Conservation (phyloP, 2,113 vertebrate species). For the Lasiurus borealis region DNA sequence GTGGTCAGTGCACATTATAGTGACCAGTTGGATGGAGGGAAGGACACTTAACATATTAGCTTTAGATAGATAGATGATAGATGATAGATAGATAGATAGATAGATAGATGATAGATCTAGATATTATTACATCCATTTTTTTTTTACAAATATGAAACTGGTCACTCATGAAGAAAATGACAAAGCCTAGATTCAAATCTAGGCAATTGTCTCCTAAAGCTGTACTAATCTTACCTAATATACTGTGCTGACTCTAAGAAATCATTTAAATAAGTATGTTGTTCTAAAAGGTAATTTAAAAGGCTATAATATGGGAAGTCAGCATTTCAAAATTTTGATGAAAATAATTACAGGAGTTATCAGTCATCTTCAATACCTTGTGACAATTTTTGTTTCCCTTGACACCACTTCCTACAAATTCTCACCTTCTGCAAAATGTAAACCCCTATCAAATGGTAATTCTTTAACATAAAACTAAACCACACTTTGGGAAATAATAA, state of each 20-base stretch:
- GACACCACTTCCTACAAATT: background rate
- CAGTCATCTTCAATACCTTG: background rate
- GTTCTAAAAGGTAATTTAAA: slow-evolving; percentile 3
- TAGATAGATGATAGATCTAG: too few species aligned
- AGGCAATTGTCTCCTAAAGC: background rate
- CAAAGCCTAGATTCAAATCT: background rate
- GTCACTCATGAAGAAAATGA: background rate
- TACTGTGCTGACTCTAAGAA: background rate
- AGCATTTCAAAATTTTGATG: background rate
- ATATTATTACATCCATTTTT: background rate
- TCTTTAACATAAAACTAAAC: background rate
- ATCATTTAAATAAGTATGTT: background rate
- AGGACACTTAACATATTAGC: too few species aligned
- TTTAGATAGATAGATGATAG: too few species aligned
- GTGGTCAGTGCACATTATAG: too few species aligned
- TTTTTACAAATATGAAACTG: background rate
- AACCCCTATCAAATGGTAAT: background rate
- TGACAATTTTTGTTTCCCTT: background rate
- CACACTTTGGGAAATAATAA: background rate
- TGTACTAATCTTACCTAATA: background rate
- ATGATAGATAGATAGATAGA: too few species aligned
- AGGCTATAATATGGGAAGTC: background rate
- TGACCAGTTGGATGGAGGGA: too few species aligned
- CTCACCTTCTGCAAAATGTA: background rate
- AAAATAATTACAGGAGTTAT: background rate